Percentiles rank a stretch among this genome's conserved stretches.
These are phyloP conservation scores for Paralvinella palmiformis DNA, from an alignment of 1,140 invertebrate species.

Conservation along the genomic window DNA sequence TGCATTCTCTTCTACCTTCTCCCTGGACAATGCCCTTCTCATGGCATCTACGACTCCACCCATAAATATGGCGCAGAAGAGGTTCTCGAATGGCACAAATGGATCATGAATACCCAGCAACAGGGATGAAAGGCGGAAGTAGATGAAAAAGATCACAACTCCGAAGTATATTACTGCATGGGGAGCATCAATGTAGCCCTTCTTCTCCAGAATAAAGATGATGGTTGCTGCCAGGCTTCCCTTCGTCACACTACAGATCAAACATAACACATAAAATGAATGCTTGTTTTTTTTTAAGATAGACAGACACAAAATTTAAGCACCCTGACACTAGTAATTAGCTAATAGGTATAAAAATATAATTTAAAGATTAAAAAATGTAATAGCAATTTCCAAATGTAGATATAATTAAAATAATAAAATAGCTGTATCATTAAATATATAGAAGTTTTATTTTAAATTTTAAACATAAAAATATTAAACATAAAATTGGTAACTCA, in stretches of 20 bases:
- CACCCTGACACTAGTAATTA: too few species aligned
- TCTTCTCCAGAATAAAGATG: slow-evolving; percentile 94
- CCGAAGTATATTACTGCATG: slow-evolving; percentile 96
- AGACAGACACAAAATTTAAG: too few species aligned
- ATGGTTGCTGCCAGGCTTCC: slow-evolving; percentile 89
- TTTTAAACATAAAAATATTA: too few species aligned
- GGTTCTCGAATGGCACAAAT: slow-evolving; percentile 96
- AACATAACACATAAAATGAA: background rate
- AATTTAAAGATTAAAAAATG: too few species aligned
- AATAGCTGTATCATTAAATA: too few species aligned
- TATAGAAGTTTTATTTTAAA: too few species aligned
- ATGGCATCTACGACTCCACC: slow-evolving; percentile 97
- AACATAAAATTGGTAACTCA: too few species aligned
- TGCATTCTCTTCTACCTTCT: slow-evolving; percentile 31
- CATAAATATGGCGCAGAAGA: slow-evolving; percentile 93
- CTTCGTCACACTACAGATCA: slow-evolving; percentile 63
- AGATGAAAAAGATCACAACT: slow-evolving; percentile 98
- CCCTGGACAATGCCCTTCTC: slow-evolving; percentile 33
- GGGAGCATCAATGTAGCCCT: slow-evolving; percentile 91
- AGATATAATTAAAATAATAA: too few species aligned
- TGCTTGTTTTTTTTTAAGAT: too few species aligned
- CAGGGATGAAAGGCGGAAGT: slow-evolving; percentile 96
- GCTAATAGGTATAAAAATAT: too few species aligned
- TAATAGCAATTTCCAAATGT: too few species aligned
- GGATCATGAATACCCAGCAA: slow-evolving; percentile 96